A percentile compares a stretch with the other conserved stretches of the same genome.
These are phyloP conservation scores for Aurelia coerulea DNA, from an alignment of 30 jellyfish, hydroid and myxozoan genomes.

Conservation along the genomic window DNA sequence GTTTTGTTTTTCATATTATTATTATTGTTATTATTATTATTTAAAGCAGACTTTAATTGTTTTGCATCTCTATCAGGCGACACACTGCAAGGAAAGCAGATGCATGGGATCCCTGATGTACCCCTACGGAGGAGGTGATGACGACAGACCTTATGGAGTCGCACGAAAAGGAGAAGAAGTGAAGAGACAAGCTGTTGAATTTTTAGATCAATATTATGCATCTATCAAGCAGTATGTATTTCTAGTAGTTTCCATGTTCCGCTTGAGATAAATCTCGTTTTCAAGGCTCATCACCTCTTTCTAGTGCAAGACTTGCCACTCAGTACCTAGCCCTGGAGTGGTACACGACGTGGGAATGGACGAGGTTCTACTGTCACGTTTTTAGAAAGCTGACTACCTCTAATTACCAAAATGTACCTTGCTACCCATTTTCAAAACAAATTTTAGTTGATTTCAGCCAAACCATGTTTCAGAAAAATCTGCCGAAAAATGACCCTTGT, in stretches of 20 bases:
- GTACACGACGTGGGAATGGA: too few relatives aligned
- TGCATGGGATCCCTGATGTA: slow-evolving; percentile 86
- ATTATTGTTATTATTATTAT: background rate
- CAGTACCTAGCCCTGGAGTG: too few relatives aligned
- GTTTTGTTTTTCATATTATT: too few relatives aligned
- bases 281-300: background rate
- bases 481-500: too few relatives aligned
- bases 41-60: background rate
- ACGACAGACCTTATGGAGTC: slow-evolving; percentile 59
- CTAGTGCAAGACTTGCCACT: too few relatives aligned
- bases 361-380: too few relatives aligned
- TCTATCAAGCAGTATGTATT: slow-evolving; percentile 42
- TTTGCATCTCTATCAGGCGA: slow-evolving; percentile 9
- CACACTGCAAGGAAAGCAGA: slow-evolving; percentile 68
- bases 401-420: too few relatives aligned
- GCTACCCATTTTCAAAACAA: too few relatives aligned
- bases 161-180: slow-evolving; percentile 52
- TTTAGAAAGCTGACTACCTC: too few relatives aligned
- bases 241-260: too few relatives aligned
- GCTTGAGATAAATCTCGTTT: background rate
- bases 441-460: too few relatives aligned
- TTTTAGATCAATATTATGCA: slow-evolving; percentile 62
- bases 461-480: too few relatives aligned
- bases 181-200: slow-evolving; percentile 66
- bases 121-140: slow-evolving; percentile 86